phyloP scores from a whole-genome alignment of 1,140 invertebrate genomes.

The Cherax destructor region DNA sequence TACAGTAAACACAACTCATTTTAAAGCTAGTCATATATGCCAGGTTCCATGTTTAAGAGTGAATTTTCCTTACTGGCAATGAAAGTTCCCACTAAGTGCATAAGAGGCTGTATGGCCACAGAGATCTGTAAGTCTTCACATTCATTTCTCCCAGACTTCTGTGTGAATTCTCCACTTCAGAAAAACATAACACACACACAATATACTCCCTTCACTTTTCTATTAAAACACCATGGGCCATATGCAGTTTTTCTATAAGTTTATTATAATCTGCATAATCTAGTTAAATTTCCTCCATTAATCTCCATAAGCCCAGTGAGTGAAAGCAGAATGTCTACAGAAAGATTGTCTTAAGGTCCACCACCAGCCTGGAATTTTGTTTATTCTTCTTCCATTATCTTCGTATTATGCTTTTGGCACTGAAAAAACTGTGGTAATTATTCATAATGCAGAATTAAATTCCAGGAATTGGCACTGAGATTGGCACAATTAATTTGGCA shows the following conservation, averaged over 20 bases:
- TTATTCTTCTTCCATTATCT: conserved; percentile 2
- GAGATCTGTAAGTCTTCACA: conserved; percentile 30
- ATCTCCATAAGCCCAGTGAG: conserved; percentile 26
- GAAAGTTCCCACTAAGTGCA: not conserved
- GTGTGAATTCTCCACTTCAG: conserved; percentile 19
- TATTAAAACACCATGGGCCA: conserved; percentile 22
- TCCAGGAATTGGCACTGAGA: conserved; percentile 24
- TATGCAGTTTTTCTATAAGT: conserved; percentile 1
- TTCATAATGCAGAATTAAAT: not conserved
- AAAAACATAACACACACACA: conserved; percentile 17
- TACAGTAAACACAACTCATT: not conserved
- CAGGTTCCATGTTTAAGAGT: not conserved
- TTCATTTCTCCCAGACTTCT: not conserved
- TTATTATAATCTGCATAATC: not conserved
- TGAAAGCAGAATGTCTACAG: conserved; percentile 36
- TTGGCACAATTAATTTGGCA: conserved; percentile 37
- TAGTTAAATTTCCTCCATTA: not conserved
- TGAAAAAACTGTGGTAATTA: conserved; percentile 12
- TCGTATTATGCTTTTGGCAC: conserved; percentile 18
- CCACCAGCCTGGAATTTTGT: conserved; percentile 26
- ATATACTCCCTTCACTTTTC: conserved; percentile 28
- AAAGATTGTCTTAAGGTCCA: conserved; percentile 34
- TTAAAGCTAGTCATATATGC: conserved; percentile 20
- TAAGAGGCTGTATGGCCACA: not conserved
- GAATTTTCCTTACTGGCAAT: not conserved